phyloP scores from a whole-genome alignment of 2,888 invertebrate genomes.

The Frankliniella intonsa region DNA sequence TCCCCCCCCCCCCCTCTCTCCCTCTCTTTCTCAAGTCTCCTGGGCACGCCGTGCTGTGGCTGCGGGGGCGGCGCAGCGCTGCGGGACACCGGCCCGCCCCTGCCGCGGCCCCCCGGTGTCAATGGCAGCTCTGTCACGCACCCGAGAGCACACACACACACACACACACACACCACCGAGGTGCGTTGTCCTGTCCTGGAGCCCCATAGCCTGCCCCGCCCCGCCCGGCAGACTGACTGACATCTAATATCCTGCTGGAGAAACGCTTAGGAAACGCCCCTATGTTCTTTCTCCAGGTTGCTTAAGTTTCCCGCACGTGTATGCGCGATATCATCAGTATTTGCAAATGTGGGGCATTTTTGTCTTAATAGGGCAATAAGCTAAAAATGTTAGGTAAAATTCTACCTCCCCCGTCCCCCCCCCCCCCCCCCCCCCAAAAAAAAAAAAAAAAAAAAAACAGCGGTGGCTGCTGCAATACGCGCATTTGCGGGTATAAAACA shows the following conservation, averaged over 20 bases:
- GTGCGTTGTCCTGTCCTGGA: background rate
- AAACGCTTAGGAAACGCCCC: background rate
- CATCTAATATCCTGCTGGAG: background rate
- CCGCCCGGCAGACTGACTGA: background rate
- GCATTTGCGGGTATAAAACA: too few relatives aligned
- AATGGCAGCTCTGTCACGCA: slow-evolving; percentile 1
- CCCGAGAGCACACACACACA: background rate
- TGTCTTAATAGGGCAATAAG: too few relatives aligned
- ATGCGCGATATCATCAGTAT: background rate
- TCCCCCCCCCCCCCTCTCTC: background rate
- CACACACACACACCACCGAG: background rate
- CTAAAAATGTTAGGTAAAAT: too few relatives aligned
- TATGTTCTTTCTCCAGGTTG: background rate
- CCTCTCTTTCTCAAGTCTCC: background rate
- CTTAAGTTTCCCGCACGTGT: background rate
- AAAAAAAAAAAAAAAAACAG: too few relatives aligned
- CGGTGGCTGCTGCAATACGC: too few relatives aligned
- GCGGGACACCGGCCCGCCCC: background rate
- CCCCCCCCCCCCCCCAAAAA: too few relatives aligned
- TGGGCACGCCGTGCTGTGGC: background rate
- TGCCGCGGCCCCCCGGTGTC: background rate
- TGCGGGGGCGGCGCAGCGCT: background rate
- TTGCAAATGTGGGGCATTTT: background rate
- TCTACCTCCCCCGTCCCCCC: too few relatives aligned
- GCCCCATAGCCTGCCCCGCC: background rate